Evolutionary conservation across 2,888 invertebrate species (phyloP), one percentile per base, ranked within the genome.

Genomic region (Smittia aterrima): DNA sequence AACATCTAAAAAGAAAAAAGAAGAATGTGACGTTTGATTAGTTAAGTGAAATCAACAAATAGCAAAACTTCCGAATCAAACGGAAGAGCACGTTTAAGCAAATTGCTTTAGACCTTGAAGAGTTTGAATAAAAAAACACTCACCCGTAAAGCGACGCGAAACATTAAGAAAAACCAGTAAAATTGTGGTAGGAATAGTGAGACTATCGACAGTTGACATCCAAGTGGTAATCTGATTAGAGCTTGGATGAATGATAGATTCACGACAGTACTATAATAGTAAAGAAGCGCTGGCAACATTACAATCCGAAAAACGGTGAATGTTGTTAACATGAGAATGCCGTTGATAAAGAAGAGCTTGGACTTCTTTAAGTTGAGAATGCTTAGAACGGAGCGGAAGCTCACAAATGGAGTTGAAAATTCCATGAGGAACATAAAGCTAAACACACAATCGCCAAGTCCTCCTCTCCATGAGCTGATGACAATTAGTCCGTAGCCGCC

Each of bases 401-500:
- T 27, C 3, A 74, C 74, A 18, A 74, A 74, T 16, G 74, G 74
- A 7, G 74, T 74, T 20, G 66, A 66, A 16, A 27, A 24, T 47
- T 74, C 74, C 74, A 74, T 74, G 25, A 74, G 20, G 66, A 32
- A 74, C 74, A 74, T 74, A 27, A 74, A 74, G 4, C 25, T 25
- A 13, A 74, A 74, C 1, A 74, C 40, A 25, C 74, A 74, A 25
- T 74, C 74, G 4, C 74, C 74, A 3, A 74, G 27, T 22, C 74
- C 74, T 0, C 74, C 74, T 16, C 74, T 62, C 47, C 24, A 53
- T 3, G 74, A 64, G n/a, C 27, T 32, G 7, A 74, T 74, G 4
- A 74, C 41, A 7, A 66, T 22, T n/a, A 74, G 20, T 1, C 74
- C 74, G 18, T 74, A 74, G n/a, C 41, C n/a, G 11, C 74, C 74